These are phyloP conservation scores for Xiphophorus birchmanni DNA, from an alignment of 2,797 vertebrate species.

Conservation along the genomic window DNA sequence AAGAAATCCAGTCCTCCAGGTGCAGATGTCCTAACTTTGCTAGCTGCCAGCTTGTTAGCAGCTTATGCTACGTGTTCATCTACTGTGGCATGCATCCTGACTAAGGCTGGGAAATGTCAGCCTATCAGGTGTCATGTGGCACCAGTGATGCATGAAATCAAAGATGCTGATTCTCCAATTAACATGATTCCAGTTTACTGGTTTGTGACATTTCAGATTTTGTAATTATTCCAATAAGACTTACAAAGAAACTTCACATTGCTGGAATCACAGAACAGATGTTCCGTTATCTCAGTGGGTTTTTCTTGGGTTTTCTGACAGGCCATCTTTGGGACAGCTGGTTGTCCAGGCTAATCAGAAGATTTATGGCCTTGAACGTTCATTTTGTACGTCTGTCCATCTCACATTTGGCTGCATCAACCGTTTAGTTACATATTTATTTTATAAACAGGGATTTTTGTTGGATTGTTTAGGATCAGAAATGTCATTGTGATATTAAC, in stretches of 20 bases:
- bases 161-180: neutral
- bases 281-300: accelerated
- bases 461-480: neutral
- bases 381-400: neutral
- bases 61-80: neutral
- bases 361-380: neutral
- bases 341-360: neutral
- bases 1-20: neutral
- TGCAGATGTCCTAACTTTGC: neutral
- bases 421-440: neutral
- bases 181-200: neutral
- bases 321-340: neutral
- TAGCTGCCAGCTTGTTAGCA: neutral
- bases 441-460: neutral
- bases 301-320: neutral
- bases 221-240: neutral
- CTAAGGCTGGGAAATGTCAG: conserved; percentile 47
- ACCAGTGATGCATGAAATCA: neutral
- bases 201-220: neutral
- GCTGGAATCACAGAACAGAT: neutral
- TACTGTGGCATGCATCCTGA: conserved; percentile 9
- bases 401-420: neutral
- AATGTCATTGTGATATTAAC: neutral
- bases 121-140: conserved; percentile 9
- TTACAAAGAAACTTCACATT: neutral